Percentiles rank a stretch among this genome's conserved stretches.
These are phyloP conservation scores for Tribolium madens DNA, from an alignment of 1,140 invertebrate genomes.

Conservation along the genomic window DNA sequence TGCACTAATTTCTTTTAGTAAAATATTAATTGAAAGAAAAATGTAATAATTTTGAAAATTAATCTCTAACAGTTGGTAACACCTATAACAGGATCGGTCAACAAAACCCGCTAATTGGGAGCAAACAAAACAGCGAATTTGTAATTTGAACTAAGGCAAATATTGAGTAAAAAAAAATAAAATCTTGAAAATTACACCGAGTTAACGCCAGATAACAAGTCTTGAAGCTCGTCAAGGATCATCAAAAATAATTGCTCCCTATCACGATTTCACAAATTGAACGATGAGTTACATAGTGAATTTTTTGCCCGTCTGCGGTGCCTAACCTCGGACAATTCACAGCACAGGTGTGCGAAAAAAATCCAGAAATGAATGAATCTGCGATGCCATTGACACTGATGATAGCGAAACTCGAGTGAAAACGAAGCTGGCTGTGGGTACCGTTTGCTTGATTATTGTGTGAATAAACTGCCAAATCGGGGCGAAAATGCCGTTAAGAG, in stretches of 20 bases:
- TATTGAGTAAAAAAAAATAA: neutral
- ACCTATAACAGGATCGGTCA: neutral
- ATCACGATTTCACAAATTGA: too few relatives aligned
- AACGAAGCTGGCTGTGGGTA: neutral
- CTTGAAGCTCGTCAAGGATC: too few relatives aligned
- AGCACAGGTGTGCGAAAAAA: neutral
- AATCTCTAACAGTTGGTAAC: too few relatives aligned
- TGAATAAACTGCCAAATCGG: constrained; percentile 14
- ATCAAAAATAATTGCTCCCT: too few relatives aligned
- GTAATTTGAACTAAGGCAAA: neutral
- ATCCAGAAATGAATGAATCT: constrained; percentile 1
- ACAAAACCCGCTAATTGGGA: neutral
- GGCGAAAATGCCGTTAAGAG: neutral
- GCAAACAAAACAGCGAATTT: neutral
- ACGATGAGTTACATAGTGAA: too few relatives aligned
- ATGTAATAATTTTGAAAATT: too few relatives aligned
- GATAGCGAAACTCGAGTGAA: constrained; percentile 33
- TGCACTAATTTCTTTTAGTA: too few relatives aligned
- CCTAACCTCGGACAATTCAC: too few relatives aligned
- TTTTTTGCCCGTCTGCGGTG: too few relatives aligned
- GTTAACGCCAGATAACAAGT: too few relatives aligned
- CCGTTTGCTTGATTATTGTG: constrained; percentile 25
- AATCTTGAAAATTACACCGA: too few relatives aligned
- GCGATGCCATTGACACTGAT: constrained; percentile 43
- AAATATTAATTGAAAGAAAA: too few relatives aligned